Base-by-base conservation (phyloP, 2,888 invertebrate species). In the Danaus chrysippus region DNA sequence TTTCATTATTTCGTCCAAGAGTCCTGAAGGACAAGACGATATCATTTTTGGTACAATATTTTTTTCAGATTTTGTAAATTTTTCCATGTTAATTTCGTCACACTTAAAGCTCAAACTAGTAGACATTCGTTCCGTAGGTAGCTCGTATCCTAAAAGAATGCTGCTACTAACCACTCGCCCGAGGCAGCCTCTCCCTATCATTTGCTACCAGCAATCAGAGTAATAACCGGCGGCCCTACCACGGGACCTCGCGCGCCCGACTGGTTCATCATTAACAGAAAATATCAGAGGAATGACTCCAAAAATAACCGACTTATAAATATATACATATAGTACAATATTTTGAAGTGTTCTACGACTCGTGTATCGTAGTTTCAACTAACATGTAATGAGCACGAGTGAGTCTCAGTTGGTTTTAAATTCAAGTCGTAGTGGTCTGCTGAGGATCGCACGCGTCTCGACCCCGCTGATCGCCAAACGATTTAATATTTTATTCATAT, bases 141-240 rank as follows among this genome's bases (percentile, higher is more conserved):
- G 49, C 49, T 55, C 54, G 55, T 44, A 57, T 56, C 42, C 42
- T 41, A 52, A 42, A 64, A 62, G 64, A 66, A 66, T 59, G 59
- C 66, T 49, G 62, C 56, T 59, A 59, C 46, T 55, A 59, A 57
- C 57, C 34, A 11, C 52, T 44, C 46, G 65, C 65, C 63, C 44
- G 61, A 34, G 54, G 63, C 55, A 43, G 23, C 60, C 59, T 15
- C 60, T 46, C 61, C 68, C 70, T 73, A 76, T 74, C 74, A 76
- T 74, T 76, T 73, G 79, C 80, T 74, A 75, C 78, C 74, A 67
- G 74, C 78, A 79, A 80, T 81, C 80, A 77, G 62, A 70, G 73
- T 81, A 80, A 80, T 81, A 68, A 73, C 75, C 23, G 68, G 71
- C 71, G 61, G 56, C 58, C 60, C 63, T 64, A 53, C 66, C 53